Evolutionary conservation across 2,113 vertebrate genomes (phyloP).

Genomic region (Gallinago paraguaiae): DNA sequence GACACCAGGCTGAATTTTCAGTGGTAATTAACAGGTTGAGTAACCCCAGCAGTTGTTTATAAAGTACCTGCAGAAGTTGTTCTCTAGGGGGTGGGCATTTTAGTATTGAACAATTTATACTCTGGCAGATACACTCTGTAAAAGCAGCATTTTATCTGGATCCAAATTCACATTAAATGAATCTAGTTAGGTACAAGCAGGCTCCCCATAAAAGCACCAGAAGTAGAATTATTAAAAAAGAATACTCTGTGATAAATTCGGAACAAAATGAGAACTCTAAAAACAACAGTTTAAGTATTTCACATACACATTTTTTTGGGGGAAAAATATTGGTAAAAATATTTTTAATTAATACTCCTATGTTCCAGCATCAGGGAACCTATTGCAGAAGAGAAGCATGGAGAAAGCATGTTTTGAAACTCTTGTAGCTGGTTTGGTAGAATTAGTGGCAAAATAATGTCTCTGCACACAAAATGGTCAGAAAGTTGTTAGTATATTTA

Average conservation of each 20-base stretch:
- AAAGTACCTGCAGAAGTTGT: slow-evolving; percentile 46
- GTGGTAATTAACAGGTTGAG: slow-evolving; percentile 39
- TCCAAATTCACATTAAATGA: background rate
- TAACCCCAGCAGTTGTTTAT: slow-evolving; percentile 63
- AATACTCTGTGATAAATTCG: background rate
- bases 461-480: background rate
- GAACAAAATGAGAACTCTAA: background rate
- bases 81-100: slow-evolving; percentile 12
- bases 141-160: background rate
- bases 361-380: background rate
- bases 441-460: background rate
- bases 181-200: background rate
- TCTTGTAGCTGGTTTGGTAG: background rate
- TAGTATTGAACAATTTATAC: slow-evolving; percentile 14
- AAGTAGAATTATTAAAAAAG: background rate
- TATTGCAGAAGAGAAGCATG: background rate
- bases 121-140: background rate
- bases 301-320: background rate
- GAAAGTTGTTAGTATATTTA: background rate
- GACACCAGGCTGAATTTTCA: slow-evolving; percentile 47
- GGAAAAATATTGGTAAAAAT: background rate
- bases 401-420: background rate
- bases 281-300: background rate
- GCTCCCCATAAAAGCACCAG: background rate
- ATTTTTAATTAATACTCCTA: background rate